Percentiles rank a stretch among this genome's conserved stretches.
Evolutionary conservation across 2,888 invertebrate genomes (phyloP).

Genomic region (Scaptomyza cyrtandrae): DNA sequence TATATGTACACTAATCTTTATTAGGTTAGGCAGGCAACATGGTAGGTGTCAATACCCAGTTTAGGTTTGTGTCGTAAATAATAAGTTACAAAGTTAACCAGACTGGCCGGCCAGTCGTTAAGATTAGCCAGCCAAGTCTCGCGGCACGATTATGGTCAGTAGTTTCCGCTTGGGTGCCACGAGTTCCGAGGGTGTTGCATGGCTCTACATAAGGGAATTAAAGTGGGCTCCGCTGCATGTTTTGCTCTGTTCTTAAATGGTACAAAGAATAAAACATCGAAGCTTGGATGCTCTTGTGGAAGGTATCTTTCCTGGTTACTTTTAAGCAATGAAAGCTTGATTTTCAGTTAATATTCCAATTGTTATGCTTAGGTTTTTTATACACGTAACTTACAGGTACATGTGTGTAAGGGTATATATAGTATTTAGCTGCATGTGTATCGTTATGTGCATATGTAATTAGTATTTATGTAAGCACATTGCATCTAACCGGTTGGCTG

Average conservation of each 20-base stretch:
- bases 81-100: constrained; percentile 28
- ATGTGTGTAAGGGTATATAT: background rate
- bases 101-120: constrained; percentile 43
- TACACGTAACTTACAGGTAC: no score
- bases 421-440: constrained; percentile 1
- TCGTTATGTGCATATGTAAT: constrained; percentile 25
- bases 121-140: constrained; percentile 37
- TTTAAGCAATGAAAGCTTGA: no score
- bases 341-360: no score
- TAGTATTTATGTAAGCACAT: constrained; percentile 36
- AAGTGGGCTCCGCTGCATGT: constrained; percentile 36
- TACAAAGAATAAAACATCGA: background rate
- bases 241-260: constrained; percentile 11
- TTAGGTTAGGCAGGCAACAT: constrained; percentile 11
- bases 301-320: background rate
- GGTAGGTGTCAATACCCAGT: constrained; percentile 54
- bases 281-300: background rate
- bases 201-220: background rate
- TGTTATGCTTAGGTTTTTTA: no score
- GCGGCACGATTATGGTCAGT: constrained; percentile 35
- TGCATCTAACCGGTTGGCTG: constrained; percentile 68
- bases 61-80: constrained; percentile 26
- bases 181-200: constrained; percentile 5
- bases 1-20: background rate
- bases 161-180: constrained; percentile 65